Base-by-base conservation (phyloP, 2,797 vertebrate genomes). In the Poecilia velifera region DNA sequence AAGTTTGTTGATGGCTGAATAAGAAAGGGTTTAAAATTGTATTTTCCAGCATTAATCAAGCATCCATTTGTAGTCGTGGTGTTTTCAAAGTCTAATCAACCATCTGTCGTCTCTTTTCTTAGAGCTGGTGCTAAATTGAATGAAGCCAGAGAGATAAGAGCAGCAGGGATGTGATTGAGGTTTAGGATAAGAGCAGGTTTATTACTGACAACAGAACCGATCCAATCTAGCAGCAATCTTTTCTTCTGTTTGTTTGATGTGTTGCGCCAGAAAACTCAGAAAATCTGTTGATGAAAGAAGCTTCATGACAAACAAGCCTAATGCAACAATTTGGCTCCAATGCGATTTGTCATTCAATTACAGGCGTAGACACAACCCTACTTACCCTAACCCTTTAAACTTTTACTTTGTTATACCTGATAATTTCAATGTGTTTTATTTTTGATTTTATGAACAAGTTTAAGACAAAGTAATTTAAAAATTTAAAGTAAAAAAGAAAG, bases 81-180 rank as follows among this genome's bases (percentile, higher is more conserved):
- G 34, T 22, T 53, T 53, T 22, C 25, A 22, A 43, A 43, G 66
- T 41, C 12, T 14, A 71, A 46, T 46, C 68, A 71, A 28, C 12
- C 68, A n/a, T 71, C 68, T 28, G 41, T 3, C 13, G 2, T 25
- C 68, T 71, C 43, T 71, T 45, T 45, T 14, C 41, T 71, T 46
- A 46, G 68, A 71, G 41, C 25, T 71, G 43, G 41, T 71, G 41
- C 68, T 28, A 71, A 71, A 71, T 71, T 71, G n/a, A 71, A 71
- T 46, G n/a, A 45, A 46, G 25, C 41, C 25, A 28, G 43, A 46
- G 43, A 71, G n/a, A 46, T 71, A 14, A 71, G 68, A 28, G 13
- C 68, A 45, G 41, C 41, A 46, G 41, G 43, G 41, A 16, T 28
- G n/a, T 28, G 41, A 71, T 46, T 46, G 43, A 13, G 43, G 14